These are phyloP conservation scores for Troides helena DNA, from an alignment of 2,888 invertebrate species.

Conservation along the genomic window DNA sequence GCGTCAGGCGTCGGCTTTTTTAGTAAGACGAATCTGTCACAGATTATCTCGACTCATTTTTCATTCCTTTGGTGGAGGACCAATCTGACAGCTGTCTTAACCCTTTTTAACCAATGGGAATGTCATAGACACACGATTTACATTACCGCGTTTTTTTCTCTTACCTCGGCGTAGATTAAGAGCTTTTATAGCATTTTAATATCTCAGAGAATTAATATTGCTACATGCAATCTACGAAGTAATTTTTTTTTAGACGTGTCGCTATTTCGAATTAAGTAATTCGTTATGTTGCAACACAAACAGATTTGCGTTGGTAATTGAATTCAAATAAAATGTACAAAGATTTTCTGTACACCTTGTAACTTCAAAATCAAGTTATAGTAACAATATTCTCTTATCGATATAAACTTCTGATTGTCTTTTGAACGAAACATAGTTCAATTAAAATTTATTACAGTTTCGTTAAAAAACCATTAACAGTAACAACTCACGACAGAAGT, in stretches of 20 bases:
- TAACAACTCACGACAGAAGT: conserved; percentile 2
- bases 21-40: conserved; percentile 77
- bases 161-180: conserved; percentile 33
- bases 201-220: conserved; percentile 28
- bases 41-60: conserved; percentile 74
- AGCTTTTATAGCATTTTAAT: conserved; percentile 30
- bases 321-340: conserved; percentile 12
- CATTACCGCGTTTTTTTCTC: conserved; percentile 57
- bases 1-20: conserved; percentile 75
- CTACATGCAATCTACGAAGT: conserved; percentile 28
- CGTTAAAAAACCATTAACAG: conserved; percentile 1
- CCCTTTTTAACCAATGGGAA: conserved; percentile 79
- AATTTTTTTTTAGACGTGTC: conserved; percentile 25
- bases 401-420: no score
- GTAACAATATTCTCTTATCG: no score
- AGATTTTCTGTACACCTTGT: conserved; percentile 1
- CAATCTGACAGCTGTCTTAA: conserved; percentile 78
- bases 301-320: conserved; percentile 25
- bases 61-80: conserved; percentile 73
- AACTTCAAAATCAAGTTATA: no score
- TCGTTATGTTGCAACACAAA: conserved; percentile 24
- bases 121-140: conserved; percentile 72
- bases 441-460: no score
- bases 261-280: conserved; percentile 26
- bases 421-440: no score